Base-by-base conservation (phyloP, 1,140 invertebrate genomes). In the Phymastichus coffea region DNA sequence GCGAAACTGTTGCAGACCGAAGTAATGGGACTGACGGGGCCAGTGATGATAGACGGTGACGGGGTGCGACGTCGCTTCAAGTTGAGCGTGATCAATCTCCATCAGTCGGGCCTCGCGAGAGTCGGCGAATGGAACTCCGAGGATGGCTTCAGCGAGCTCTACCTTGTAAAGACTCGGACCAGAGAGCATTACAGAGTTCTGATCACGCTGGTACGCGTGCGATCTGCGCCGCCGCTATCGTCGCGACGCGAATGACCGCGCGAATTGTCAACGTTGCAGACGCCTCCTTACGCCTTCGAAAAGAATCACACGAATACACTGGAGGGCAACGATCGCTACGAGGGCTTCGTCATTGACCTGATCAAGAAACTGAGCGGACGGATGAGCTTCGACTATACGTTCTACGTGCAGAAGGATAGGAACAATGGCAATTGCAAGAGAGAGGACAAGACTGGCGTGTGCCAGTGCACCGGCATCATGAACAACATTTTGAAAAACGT, bases 171-270 rank as follows among this genome's bases (percentile, higher is more conserved):
- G 19, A 82, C 81, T 65, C 77, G 94, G 64, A 74, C 85, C 68
- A 92, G 95, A 78, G 88, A 86, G 80, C 88, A 91, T 61, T 89
- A 97, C 61, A 84, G 86, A 58, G 88, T 97, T 14, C 82, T 93
- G 8, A 94, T 91, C 22, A 86, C 91, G 41, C 77, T 94, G 81
- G 93, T 94, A n/a, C n/a, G 84, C 17, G 37, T 53, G 23, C 3
- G 22, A 4, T 37, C 4, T 14, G 33, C n/a, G 12, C 3, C 7
- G 20, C 4, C 79, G 82, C 4, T n/a, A 26, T 17, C n/a, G n/a
- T n/a, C 22, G 23, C 8, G 22, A 19, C n/a, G 8, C n/a, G 4
- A 8, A 9, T 9, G n/a, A 15, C 4, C 8, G 6, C n/a, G 8
- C 6, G n/a, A 6, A 7, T 41, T 41, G 25, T 1, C 43, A 7